Evolutionary conservation across 1,140 invertebrate genomes (phyloP), one percentile per base, ranked within the genome.

Genomic region (Drosophila bipectinata): DNA sequence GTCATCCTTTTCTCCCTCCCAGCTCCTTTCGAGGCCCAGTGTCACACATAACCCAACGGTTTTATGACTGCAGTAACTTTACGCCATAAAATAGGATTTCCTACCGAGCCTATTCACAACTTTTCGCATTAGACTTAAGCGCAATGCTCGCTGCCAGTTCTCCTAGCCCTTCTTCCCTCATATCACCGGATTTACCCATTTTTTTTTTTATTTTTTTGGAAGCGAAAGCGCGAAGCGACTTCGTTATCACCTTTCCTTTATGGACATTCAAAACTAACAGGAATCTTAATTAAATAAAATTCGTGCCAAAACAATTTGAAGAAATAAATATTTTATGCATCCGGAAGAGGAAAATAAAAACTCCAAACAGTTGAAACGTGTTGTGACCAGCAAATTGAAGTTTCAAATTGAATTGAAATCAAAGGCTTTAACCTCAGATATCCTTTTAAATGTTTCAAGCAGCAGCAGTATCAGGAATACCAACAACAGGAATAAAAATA

Each of bases 61-160:
- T 88, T 88, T 88, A 88, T 88, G 83, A 88, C 83, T 88, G 83
- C 83, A 88, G 83, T 88, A 88, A 89, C 83, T 88, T 88, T 88
- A 62, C 76, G 68, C 83, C 83, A 88, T 88, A 88, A 88, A 88
- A 88, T 88, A 88, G 83, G 83, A 88, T 88, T 88, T 88, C 84
- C 84, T 83, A 83, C 83, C 89, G 83, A 88, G 83, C 83, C 83
- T 88, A 88, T 88, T 88, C 84, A 88, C 83, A 88, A 88, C 83
- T 88, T 88, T 88, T 88, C 84, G 83, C 83, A 88, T 88, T 88
- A 88, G 83, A 88, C 83, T 88, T 88, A 88, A 88, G 84, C 83
- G 83, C 68, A 84, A 88, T 88, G 83, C 83, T 58, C 72, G 79
- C 83, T 73, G 79, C 66, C 71, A 88, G 69, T 66, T 61, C 24